Evolutionary conservation across 2,113 vertebrate species (phyloP), one percentile per base, ranked within the genome.

Genomic region (Calidris pugnax): DNA sequence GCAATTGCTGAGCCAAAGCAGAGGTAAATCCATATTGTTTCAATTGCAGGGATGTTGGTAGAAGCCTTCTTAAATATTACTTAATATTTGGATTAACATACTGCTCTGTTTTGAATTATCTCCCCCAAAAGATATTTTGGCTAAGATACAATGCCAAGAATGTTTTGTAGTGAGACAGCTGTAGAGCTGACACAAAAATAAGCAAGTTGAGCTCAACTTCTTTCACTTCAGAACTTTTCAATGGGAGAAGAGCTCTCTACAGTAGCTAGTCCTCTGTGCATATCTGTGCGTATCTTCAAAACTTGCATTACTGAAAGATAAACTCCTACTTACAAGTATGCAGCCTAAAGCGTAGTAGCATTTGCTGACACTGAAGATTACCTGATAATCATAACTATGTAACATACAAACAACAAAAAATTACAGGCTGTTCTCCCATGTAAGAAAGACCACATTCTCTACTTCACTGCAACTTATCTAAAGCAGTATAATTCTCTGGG

Each of bases 371-470:
- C 48, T 63, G 32, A n/a, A 92, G 37, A 63, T 85, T 81, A 91
- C 50, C 92, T 90, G 74, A 88, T 85, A 93, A 90, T 62, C 60
- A 11, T 75, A 96, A 95, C 71, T 82, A 62, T 30, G 47, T 79
- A 81, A 53, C 62, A 81, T 19, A 81, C 21, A 73, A 83, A 83
- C 23, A 75, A 78, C 71, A 92, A 77, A 86, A 87, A 85, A 51
- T 7, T 12, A 69, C 66, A 83, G 26, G 45, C 32, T 90, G 53
- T 69, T 78, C 35, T 75, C 28, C 33, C 6, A 0, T 72, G 74
- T 69, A 91, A 96, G 94, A 96, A 81, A 56, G 43, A 80, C 21
- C 18, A 45, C 7, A n/a, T 45, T 81, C 16, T 35, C 72, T 63
- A 67, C 24, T 78, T 72, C 26, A 26, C 5, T 78, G 13, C 9